phyloP scores from a whole-genome alignment of 2,888 invertebrate species.

The Ophraella communa region DNA sequence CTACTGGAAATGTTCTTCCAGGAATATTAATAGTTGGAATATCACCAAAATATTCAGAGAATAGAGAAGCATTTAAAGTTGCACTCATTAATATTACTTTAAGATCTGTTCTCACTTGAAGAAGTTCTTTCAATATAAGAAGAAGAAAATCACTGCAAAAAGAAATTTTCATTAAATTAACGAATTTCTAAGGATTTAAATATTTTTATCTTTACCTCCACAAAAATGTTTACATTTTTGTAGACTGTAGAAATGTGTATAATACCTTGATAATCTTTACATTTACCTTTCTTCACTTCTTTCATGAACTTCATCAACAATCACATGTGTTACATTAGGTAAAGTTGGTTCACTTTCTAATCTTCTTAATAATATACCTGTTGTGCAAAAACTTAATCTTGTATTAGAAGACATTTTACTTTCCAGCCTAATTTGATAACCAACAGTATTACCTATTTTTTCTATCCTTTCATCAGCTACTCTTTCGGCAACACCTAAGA shows the following conservation, averaged over 20 bases:
- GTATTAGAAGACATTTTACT: slow-evolving; percentile 80
- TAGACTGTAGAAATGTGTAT: too few relatives aligned
- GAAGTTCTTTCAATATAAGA: slow-evolving; percentile 78
- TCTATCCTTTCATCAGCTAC: slow-evolving; percentile 88
- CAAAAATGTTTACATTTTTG: too few relatives aligned
- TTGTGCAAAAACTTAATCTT: slow-evolving; percentile 90
- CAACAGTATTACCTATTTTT: slow-evolving; percentile 71
- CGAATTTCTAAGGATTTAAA: too few relatives aligned
- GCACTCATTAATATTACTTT: slow-evolving; percentile 93
- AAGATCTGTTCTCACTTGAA: slow-evolving; percentile 74
- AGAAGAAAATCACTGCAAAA: slow-evolving; percentile 80
- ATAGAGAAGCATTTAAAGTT: slow-evolving; percentile 84
- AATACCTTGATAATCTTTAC: neutral
- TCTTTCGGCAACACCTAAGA: slow-evolving; percentile 78
- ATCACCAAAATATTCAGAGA: slow-evolving; percentile 82
- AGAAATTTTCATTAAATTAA: neutral
- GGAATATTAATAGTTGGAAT: slow-evolving; percentile 83
- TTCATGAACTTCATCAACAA: slow-evolving; percentile 94
- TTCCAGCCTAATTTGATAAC: slow-evolving; percentile 79
- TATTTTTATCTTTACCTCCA: too few relatives aligned
- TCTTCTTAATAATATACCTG: slow-evolving; percentile 85
- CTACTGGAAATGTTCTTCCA: slow-evolving; percentile 84
- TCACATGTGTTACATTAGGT: slow-evolving; percentile 79
- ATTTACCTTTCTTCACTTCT: slow-evolving; percentile 80
- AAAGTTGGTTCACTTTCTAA: slow-evolving; percentile 80